phyloP scores from a whole-genome alignment of 2,888 invertebrate genomes.

The Acrocyrtus sp. region DNA sequence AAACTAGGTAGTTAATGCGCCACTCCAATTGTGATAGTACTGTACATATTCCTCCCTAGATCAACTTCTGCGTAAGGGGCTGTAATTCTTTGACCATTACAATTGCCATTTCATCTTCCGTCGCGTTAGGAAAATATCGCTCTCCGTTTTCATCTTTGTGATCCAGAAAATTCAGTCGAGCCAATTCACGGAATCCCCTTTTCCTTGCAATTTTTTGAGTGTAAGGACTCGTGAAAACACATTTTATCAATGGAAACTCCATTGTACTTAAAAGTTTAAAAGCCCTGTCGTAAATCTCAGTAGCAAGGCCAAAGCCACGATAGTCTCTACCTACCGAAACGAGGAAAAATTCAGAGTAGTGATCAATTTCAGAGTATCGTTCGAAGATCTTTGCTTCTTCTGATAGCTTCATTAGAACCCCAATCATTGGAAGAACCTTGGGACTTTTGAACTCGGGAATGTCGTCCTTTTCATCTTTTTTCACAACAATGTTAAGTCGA shows the following conservation, averaged over 20 bases:
- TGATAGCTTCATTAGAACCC: constrained; percentile 7
- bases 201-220: constrained; percentile 43
- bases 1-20: no score
- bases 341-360: constrained; percentile 44
- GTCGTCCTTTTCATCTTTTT: constrained; percentile 11
- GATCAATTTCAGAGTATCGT: constrained; percentile 27
- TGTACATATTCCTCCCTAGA: no score
- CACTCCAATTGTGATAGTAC: no score
- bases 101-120: constrained; percentile 32
- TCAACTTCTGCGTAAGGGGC: no score
- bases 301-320: constrained; percentile 46
- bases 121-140: constrained; percentile 30
- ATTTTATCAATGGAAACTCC: constrained; percentile 43
- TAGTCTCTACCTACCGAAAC: constrained; percentile 45
- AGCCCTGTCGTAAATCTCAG: constrained; percentile 44
- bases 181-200: constrained; percentile 44
- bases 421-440: constrained; percentile 8
- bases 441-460: constrained; percentile 4
- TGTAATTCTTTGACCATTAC: constrained; percentile 33
- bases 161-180: constrained; percentile 22
- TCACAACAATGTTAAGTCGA: constrained; percentile 14
- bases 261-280: constrained; percentile 29
- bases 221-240: constrained; percentile 45
- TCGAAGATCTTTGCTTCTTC: constrained; percentile 38
- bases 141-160: constrained; percentile 40